Evolutionary conservation across 2,113 vertebrate species (phyloP).

Genomic region (Plecturocebus donacophilus): DNA sequence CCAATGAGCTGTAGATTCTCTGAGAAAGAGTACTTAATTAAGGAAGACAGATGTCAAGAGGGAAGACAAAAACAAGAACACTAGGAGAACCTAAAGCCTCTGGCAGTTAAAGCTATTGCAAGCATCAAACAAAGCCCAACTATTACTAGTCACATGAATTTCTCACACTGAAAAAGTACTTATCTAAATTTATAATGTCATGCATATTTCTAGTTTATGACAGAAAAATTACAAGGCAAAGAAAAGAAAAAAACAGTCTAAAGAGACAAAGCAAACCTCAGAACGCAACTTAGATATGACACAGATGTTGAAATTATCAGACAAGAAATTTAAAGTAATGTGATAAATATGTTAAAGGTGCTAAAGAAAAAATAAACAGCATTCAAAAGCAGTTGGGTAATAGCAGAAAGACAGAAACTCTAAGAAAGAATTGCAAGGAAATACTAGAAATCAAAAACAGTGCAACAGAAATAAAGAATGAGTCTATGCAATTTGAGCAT

Average conservation of each 20-base stretch:
- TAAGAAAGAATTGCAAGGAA: not conserved
- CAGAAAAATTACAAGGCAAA: not conserved
- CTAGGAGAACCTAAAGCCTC: not conserved
- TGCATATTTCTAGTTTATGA: not conserved
- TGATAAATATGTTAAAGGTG: not conserved
- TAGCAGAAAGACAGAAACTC: not conserved
- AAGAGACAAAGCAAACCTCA: not conserved
- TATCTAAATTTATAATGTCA: not conserved
- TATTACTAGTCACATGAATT: not conserved
- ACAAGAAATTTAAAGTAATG: not conserved
- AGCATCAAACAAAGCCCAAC: not conserved
- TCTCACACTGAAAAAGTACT: not conserved
- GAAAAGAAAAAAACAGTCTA: not conserved
- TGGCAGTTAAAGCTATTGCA: not conserved
- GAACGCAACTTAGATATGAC: not conserved
- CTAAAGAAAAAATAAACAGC: not conserved
- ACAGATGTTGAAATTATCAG: not conserved
- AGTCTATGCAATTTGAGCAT: not conserved
- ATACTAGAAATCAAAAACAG: not conserved
- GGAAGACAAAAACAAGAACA: not conserved
- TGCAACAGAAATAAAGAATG: not conserved
- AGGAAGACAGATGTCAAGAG: not conserved
- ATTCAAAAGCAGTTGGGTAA: not conserved
- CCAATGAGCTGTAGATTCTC: not conserved
- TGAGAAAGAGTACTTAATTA: not conserved